A percentile compares a stretch with the other conserved stretches of the same genome.
These are phyloP conservation scores for Phthorimaea operculella DNA, from an alignment of 1,140 invertebrate genomes.

Conservation along the genomic window DNA sequence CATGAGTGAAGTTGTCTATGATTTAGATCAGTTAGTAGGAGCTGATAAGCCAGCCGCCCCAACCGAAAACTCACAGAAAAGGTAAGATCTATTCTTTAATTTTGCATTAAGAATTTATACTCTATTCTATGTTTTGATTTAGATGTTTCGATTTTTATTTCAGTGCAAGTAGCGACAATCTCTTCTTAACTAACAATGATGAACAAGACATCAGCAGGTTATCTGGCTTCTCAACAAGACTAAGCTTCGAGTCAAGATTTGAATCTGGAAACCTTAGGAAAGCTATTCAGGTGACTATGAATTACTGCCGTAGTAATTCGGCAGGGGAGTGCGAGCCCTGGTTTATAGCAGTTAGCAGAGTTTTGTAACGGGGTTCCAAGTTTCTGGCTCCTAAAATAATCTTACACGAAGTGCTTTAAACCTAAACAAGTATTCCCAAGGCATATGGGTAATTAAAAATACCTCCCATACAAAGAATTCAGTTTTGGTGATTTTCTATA, in stretches of 20 bases:
- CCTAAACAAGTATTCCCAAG: too few relatives aligned
- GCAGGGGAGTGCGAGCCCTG: too few relatives aligned
- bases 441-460: too few relatives aligned
- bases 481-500: too few relatives aligned
- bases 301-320: too few relatives aligned
- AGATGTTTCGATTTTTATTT: not conserved
- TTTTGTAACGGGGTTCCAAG: too few relatives aligned
- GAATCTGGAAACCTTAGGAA: constrained; percentile 91
- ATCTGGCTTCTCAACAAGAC: constrained; percentile 62
- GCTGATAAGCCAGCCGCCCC: constrained; percentile 16
- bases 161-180: constrained; percentile 29
- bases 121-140: not conserved
- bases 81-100: constrained; percentile 23
- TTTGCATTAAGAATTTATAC: not conserved
- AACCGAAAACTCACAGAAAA: constrained; percentile 28
- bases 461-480: too few relatives aligned
- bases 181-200: constrained; percentile 70
- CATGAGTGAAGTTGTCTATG: constrained; percentile 78
- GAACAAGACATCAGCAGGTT: constrained; percentile 69
- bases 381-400: too few relatives aligned
- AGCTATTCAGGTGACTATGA: constrained; percentile 78
- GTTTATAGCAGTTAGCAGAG: too few relatives aligned
- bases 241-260: constrained; percentile 89
- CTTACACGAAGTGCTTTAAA: too few relatives aligned
- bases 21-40: constrained; percentile 72